A percentile compares a stretch with the other conserved stretches of the same genome.
These are phyloP conservation scores for Bradysia coprophila DNA, from an alignment of 1,140 invertebrate genomes.

Conservation along the genomic window DNA sequence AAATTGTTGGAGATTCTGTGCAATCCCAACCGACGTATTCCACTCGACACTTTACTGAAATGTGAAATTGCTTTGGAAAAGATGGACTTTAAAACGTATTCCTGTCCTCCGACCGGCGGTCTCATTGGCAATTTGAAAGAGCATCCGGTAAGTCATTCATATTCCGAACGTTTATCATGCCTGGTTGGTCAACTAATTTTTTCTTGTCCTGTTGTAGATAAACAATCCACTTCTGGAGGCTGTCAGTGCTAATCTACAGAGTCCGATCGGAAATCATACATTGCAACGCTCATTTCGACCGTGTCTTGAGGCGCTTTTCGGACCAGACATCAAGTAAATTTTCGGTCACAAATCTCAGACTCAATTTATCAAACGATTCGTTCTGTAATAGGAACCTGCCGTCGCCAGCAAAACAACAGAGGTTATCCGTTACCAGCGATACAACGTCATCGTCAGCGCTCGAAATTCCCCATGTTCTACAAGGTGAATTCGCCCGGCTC, in stretches of 20 bases:
- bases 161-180: not conserved
- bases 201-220: slow-evolving; percentile 27
- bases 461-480: slow-evolving; percentile 74
- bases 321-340: slow-evolving; percentile 58
- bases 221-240: slow-evolving; percentile 70
- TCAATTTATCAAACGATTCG: not conserved
- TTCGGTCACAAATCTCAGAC: not conserved
- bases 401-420: slow-evolving; percentile 11
- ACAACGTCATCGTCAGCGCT: slow-evolving; percentile 17
- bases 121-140: not conserved
- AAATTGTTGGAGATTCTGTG: slow-evolving; percentile 78
- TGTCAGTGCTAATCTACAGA: slow-evolving; percentile 62
- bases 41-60: slow-evolving; percentile 73
- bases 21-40: slow-evolving; percentile 70
- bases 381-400: slow-evolving; percentile 8
- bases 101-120: not conserved
- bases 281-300: slow-evolving; percentile 80
- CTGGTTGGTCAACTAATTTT: not conserved
- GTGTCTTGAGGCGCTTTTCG: slow-evolving; percentile 68
- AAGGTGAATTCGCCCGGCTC: slow-evolving; percentile 81
- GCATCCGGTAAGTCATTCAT: not conserved
- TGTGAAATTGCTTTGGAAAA: slow-evolving; percentile 75
- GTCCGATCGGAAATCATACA: slow-evolving; percentile 75
- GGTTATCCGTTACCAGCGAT: slow-evolving; percentile 7
- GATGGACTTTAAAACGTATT: slow-evolving; percentile 11